Base-by-base conservation (phyloP, 2,113 vertebrate species). In the Mobula hypostoma region DNA sequence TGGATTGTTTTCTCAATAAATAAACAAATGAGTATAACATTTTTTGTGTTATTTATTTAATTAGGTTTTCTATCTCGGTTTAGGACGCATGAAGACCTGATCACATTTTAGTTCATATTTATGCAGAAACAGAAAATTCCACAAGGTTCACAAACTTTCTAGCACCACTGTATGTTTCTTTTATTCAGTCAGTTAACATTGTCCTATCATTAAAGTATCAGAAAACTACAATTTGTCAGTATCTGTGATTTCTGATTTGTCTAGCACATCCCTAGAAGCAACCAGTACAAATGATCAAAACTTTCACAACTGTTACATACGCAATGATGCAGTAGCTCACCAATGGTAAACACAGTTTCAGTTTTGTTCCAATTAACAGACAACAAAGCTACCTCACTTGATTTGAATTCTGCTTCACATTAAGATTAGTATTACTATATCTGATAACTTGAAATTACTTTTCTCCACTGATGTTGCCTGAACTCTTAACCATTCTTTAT, bases 101-200 rank as follows among this genome's bases (percentile, higher is more conserved):
- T 48, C 48, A 48, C 48, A 48, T 48, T 48, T 48, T 48, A 48
- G 48, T 4, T 48, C 48, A 48, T 48, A 48, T 48, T 48, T 48
- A 48, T 48, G 48, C 48, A 48, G 48, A 48, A 48, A 48, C 3
- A 48, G 48, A 48, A 48, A 48, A 48, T 48, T 48, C 48, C 3
- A 48, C 48, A 48, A 4, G 48, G 48, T 48, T 48, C 48, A 48
- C 48, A 48, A 48, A 48, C 48, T 2, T 48, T 48, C 48, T 48
- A 48, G 48, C 1, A 48, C 48, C 48, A 48, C 48, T 48, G 15
- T 66, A 7, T 74, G 72, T 15, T 90, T 66, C 63, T 21, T 32
- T 90, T 90, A 66, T 21, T 68, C 32, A 90, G 85, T 63, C 14
- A 66, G 85, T 88, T 88, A 63, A 88, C n/a, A 8, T 90, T 88